phyloP scores from a whole-genome alignment of 2,797 vertebrate species.

The Onychomys leucogaster region DNA sequence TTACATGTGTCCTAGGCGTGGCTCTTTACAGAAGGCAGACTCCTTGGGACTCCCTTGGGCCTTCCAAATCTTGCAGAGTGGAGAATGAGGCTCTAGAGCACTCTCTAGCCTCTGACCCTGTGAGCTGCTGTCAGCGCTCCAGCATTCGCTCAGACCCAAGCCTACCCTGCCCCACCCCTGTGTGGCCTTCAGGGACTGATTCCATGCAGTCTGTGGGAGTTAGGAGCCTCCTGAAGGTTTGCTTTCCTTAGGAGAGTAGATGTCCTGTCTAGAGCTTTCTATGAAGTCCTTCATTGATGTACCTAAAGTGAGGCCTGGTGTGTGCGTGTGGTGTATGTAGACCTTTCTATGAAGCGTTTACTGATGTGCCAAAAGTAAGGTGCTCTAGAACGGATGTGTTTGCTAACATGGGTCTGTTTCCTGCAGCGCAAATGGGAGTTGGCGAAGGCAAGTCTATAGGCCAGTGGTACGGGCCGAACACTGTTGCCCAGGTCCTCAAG shows the following conservation, averaged over 20 bases:
- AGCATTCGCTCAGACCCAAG: not conserved
- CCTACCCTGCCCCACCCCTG: not conserved
- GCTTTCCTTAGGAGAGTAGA: not conserved
- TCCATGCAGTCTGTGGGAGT: not conserved
- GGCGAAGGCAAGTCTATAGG: constrained; percentile 99
- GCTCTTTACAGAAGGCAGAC: not conserved
- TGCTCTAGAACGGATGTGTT: rapidly evolving
- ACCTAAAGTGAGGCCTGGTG: not conserved
- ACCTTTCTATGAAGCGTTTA: not conserved
- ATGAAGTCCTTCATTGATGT: no score
- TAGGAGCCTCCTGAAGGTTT: not conserved
- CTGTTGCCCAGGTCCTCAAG: constrained; percentile 98
- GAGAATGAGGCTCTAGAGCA: not conserved
- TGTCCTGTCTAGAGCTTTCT: not conserved
- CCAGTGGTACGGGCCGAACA: constrained; percentile 99
- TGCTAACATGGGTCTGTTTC: constrained; percentile 63
- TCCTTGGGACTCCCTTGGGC: not conserved
- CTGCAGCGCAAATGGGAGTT: constrained; percentile 98
- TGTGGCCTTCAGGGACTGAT: not conserved
- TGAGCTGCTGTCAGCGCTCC: not conserved
- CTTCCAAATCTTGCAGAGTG: no score
- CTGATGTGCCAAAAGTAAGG: not conserved
- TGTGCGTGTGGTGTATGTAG: not conserved
- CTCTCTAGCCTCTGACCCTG: not conserved
- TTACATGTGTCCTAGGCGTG: rapidly evolving